Conservation (phyloP, 2,888 invertebrate genomes). For the Thalpophila matura region DNA sequence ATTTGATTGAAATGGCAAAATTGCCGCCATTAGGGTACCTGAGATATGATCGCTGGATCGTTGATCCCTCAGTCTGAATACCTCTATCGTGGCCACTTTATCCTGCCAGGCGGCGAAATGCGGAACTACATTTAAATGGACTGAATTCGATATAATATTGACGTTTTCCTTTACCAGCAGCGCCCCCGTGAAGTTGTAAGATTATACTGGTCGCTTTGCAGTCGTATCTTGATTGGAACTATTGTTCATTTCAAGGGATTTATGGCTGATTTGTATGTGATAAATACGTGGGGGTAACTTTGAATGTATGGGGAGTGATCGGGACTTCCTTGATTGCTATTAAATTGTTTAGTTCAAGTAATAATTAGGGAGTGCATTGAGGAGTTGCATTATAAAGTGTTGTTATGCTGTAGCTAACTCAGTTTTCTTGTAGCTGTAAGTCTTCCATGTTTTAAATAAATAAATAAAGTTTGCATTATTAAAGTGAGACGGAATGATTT, state of each 20-base stretch:
- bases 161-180: constrained; percentile 19
- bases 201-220: constrained; percentile 35
- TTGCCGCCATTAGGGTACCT: constrained; percentile 74
- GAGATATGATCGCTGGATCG: constrained; percentile 64
- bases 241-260: constrained; percentile 74
- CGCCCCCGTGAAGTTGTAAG: constrained; percentile 24
- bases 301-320: constrained; percentile 33
- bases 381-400: too few species aligned
- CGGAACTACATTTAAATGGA: constrained; percentile 29
- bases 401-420: too few species aligned
- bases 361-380: constrained; percentile 41
- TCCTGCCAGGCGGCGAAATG: constrained; percentile 15
- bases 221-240: constrained; percentile 75
- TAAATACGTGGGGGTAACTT: constrained; percentile 47
- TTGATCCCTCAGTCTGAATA: constrained; percentile 55
- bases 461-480: too few species aligned
- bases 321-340: constrained; percentile 53
- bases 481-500: too few species aligned
- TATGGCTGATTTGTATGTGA: constrained; percentile 60
- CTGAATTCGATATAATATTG: neutral
- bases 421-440: too few species aligned
- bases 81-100: constrained; percentile 37
- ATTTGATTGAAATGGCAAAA: constrained; percentile 80
- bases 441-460: too few species aligned
- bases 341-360: constrained; percentile 52